Conservation (phyloP, 2,888 invertebrate genomes). For the Apoda limacodes region DNA sequence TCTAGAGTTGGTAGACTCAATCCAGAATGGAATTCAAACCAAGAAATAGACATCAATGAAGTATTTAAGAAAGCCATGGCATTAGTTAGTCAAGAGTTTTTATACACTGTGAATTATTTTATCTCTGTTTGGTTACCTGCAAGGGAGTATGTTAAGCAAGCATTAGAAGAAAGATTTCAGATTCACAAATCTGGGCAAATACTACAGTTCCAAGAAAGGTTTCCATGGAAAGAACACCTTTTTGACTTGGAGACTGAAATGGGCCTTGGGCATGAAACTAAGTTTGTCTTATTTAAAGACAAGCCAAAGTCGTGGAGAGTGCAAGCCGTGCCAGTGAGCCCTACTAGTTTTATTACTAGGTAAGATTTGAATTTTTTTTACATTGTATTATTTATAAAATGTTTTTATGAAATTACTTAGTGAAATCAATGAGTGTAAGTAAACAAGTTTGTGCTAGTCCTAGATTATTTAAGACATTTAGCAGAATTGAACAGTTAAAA, state of each 20-base stretch:
- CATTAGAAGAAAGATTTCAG: constrained; percentile 75
- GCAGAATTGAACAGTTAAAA: too few relatives aligned
- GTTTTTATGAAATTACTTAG: not conserved
- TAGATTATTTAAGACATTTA: too few relatives aligned
- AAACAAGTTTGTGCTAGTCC: too few relatives aligned
- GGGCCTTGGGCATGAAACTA: constrained; percentile 71
- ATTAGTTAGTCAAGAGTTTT: constrained; percentile 84
- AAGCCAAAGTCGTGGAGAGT: constrained; percentile 80
- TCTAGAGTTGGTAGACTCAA: constrained; percentile 82
- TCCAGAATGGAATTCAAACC: constrained; percentile 82
- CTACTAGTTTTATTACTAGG: constrained; percentile 79
- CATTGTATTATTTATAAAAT: not conserved
- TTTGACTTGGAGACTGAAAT: constrained; percentile 83
- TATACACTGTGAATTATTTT: constrained; percentile 72
- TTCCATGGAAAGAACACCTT: constrained; percentile 95
- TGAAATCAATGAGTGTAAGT: not conserved
- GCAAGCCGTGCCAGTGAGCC: constrained; percentile 81
- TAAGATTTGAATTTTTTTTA: constrained; percentile 27
- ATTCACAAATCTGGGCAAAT: constrained; percentile 86
- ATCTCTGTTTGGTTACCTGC: constrained; percentile 90
- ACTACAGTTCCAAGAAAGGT: constrained; percentile 75
- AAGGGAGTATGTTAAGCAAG: constrained; percentile 77
- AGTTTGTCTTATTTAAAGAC: constrained; percentile 80
- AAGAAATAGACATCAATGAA: constrained; percentile 62
- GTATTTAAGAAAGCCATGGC: constrained; percentile 83